Conservation (phyloP, 2,888 invertebrate genomes). For the Catocala nupta region DNA sequence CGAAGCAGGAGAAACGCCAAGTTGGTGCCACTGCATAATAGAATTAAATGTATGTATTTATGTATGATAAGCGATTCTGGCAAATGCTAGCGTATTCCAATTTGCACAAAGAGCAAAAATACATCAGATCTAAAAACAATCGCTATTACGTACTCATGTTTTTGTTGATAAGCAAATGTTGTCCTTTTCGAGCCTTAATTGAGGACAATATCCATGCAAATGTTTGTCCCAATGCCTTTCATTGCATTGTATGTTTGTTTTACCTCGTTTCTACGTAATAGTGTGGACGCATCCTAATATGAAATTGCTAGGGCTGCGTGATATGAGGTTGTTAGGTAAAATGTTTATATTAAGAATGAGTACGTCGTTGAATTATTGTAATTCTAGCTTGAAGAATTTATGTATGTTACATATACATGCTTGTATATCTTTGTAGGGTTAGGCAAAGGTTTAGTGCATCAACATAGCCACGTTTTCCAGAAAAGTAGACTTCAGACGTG, state of each 20-base stretch:
- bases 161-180: slow-evolving; percentile 13
- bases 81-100: neutral
- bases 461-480: too few relatives aligned
- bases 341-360: too few relatives aligned
- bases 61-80: too few relatives aligned
- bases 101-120: slow-evolving; percentile 2
- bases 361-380: too few relatives aligned
- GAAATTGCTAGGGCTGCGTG: slow-evolving; percentile 23
- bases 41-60: too few relatives aligned
- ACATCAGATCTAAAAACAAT: slow-evolving; percentile 11
- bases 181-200: slow-evolving; percentile 3
- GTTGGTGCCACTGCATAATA: too few relatives aligned
- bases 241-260: slow-evolving; percentile 21
- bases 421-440: too few relatives aligned
- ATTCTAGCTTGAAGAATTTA: too few relatives aligned
- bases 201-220: slow-evolving; percentile 31
- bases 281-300: slow-evolving; percentile 25
- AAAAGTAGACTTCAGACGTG: too few relatives aligned
- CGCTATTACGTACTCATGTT: slow-evolving; percentile 7
- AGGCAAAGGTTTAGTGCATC: too few relatives aligned
- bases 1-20: too few relatives aligned
- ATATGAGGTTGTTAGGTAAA: neutral
- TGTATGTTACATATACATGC: too few relatives aligned
- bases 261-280: slow-evolving; percentile 19
- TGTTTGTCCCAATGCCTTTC: slow-evolving; percentile 24